A percentile compares a stretch with the other conserved stretches of the same genome.
These are phyloP conservation scores for Scaptomyza parva DNA, from an alignment of 2,888 invertebrate genomes.

Conservation along the genomic window DNA sequence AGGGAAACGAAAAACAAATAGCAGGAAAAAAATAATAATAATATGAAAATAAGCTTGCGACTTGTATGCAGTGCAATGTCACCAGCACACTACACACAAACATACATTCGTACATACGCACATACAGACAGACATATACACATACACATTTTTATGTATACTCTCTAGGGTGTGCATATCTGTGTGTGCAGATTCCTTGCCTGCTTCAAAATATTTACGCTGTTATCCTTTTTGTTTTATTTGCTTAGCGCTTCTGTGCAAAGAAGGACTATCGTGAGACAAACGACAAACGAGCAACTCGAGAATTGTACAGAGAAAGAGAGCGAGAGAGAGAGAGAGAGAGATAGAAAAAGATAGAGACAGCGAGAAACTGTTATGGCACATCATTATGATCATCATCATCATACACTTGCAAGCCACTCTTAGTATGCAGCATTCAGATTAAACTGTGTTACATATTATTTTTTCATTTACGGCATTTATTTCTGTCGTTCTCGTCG, in stretches of 20 bases:
- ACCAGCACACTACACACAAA: constrained; percentile 38
- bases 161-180: constrained; percentile 19
- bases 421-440: constrained; percentile 55
- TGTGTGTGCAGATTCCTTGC: constrained; percentile 45
- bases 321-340: constrained; percentile 8
- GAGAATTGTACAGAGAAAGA: constrained; percentile 38
- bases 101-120: not conserved
- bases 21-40: constrained; percentile 16
- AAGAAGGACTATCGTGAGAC: constrained; percentile 73
- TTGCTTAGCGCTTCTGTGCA: constrained; percentile 81
- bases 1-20: constrained; percentile 51
- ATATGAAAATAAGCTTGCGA: constrained; percentile 32
- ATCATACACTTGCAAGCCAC: constrained; percentile 49
- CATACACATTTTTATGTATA: constrained; percentile 27
- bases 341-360: constrained; percentile 3
- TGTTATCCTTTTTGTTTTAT: constrained; percentile 80
- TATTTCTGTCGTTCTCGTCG: constrained; percentile 23
- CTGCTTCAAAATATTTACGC: constrained; percentile 72
- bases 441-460: constrained; percentile 70
- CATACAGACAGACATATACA: constrained; percentile 10
- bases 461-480: constrained; percentile 73
- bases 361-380: constrained; percentile 37
- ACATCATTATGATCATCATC: constrained; percentile 49
- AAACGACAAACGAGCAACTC: constrained; percentile 43
- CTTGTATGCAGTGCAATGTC: constrained; percentile 62